phyloP scores from a whole-genome alignment of 2,888 invertebrate genomes.

The Luperina nickerlii region DNA sequence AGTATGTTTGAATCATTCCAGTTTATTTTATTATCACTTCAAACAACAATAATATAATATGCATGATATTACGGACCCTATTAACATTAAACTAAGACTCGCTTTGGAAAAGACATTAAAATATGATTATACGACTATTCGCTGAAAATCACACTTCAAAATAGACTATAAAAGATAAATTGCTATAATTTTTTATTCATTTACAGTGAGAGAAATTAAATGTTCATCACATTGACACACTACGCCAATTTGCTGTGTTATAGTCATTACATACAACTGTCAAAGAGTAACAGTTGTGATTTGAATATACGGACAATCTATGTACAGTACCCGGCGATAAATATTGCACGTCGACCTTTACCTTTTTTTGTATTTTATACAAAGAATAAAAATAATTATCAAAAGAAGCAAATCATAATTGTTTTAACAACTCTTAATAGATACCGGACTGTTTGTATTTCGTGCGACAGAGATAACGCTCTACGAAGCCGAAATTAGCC shows the following conservation, averaged over 20 bases:
- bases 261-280: not conserved
- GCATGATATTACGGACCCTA: constrained; percentile 29
- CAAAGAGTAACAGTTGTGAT: not conserved
- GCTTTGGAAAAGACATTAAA: constrained; percentile 46
- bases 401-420: too few relatives aligned
- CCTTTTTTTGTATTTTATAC: too few relatives aligned
- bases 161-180: not conserved
- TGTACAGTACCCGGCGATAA: too few relatives aligned
- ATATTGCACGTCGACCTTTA: too few relatives aligned
- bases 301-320: not conserved
- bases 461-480: too few relatives aligned
- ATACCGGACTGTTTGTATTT: too few relatives aligned
- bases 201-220: not conserved
- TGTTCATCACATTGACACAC: not conserved
- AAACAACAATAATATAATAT: not conserved
- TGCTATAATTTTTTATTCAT: not conserved
- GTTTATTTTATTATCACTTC: not conserved
- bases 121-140: constrained; percentile 19
- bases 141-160: not conserved
- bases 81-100: constrained; percentile 12
- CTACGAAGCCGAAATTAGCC: too few relatives aligned
- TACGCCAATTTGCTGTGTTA: not conserved
- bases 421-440: too few relatives aligned
- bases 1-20: constrained; percentile 29
- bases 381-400: too few relatives aligned